Evolutionary conservation across 1,140 invertebrate species (phyloP), one percentile per base, ranked within the genome.

Genomic region (Nomia melanderi): DNA sequence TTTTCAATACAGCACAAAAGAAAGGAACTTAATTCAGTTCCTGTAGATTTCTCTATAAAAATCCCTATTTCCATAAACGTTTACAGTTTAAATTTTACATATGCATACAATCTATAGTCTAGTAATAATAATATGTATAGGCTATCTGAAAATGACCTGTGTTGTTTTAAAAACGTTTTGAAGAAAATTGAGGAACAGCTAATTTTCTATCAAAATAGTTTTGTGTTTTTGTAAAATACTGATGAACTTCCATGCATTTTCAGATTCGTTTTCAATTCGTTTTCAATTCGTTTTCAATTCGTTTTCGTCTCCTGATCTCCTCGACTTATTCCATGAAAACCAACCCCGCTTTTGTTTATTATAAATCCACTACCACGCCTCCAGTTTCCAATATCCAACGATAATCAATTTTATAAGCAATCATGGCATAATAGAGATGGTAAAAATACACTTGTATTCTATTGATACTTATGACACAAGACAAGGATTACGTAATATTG

Each of bases 391-490:
- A 53, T 39, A 56, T 12, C 23, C 23, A 14, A 67, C 17, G 9
- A 12, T 56, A 39, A 66, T 27, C 23, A 56, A 56, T 56, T 39
- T 23, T 20, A n/a, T 67, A 56, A 66, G 50, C n/a, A 67, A 53
- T 36, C 50, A 20, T 20, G 47, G 8, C 8, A 23, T 14, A 12
- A 36, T n/a, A 56, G 56, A 27, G 23, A 36, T 17, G 31, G 17
- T 56, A 67, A 54, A 56, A 67, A 27, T 56, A 67, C 6, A 66
- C 31, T 66, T 53, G 6, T 9, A 29, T 47, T 20, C 14, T 44
- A 44, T 14, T n/a, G 5, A 31, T 50, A 50, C 31, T n/a, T 4
- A 2, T 27, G 29, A 12, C 25, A n/a, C 17, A 57, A 57, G 29
- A 25, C 29, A 17, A 57, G 12, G 50, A 8, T 67, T 20, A 27